phyloP scores from a whole-genome alignment of 2,113 vertebrate genomes.

The Mus pahari region DNA sequence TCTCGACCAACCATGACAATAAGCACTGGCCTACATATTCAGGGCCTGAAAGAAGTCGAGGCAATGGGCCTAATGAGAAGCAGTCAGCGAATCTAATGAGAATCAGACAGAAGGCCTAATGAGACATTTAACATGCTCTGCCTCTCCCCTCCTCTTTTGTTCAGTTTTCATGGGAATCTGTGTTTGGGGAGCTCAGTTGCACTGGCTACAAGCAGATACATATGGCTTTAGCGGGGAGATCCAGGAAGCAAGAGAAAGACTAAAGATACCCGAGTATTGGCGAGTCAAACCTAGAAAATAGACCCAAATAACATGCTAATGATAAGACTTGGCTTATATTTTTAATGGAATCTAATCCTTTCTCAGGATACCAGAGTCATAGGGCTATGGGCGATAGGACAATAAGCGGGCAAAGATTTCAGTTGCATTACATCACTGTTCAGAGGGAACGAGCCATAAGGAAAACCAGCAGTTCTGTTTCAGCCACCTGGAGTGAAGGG shows the following conservation, averaged over 20 bases:
- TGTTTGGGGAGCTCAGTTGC: conserved; percentile 70
- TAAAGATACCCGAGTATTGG: conserved; percentile 21
- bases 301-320: not conserved
- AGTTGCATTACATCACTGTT: conserved; percentile 59
- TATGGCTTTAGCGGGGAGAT: conserved; percentile 67
- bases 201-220: conserved; percentile 75
- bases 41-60: conserved; percentile 77
- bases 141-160: conserved; percentile 80
- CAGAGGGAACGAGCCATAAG: conserved; percentile 45
- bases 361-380: conserved; percentile 36
- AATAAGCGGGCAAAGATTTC: conserved; percentile 65
- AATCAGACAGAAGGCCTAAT: conserved; percentile 82
- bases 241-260: conserved; percentile 68
- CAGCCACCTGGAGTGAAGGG: conserved; percentile 66
- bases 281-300: conserved; percentile 11
- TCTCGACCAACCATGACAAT: conserved; percentile 76
- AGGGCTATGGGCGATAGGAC: conserved; percentile 42
- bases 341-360: not conserved
- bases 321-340: not conserved
- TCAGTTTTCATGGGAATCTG: conserved; percentile 81
- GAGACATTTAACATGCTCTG: conserved; percentile 79
- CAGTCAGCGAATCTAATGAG: conserved; percentile 79
- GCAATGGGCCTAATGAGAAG: conserved; percentile 82
- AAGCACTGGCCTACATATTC: conserved; percentile 75
- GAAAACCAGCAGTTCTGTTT: not conserved